Evolutionary conservation across 2,113 vertebrate species (phyloP).

Genomic region (Callipepla californica): DNA sequence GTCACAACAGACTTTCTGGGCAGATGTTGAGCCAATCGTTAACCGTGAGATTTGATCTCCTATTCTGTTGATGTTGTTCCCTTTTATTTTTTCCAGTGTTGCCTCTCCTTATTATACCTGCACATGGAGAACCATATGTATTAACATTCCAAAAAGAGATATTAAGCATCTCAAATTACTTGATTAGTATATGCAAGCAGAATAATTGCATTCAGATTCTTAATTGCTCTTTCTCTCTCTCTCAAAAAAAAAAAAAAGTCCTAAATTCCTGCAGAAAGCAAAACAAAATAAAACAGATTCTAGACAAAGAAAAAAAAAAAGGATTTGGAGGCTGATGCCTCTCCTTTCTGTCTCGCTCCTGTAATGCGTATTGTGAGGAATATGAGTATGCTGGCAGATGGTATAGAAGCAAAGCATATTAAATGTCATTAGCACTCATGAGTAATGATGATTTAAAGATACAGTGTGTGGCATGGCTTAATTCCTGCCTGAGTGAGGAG

Average conservation of each 20-base stretch:
- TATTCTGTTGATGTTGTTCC: background rate
- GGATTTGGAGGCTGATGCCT: background rate
- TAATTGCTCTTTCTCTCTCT: background rate
- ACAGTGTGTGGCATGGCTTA: accelerated
- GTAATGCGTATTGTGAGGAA: accelerated
- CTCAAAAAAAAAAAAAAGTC: background rate
- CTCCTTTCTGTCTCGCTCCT: background rate
- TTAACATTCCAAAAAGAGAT: background rate
- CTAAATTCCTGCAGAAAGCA: background rate
- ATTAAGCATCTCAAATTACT: background rate
- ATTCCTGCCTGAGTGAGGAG: background rate
- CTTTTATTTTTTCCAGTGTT: background rate
- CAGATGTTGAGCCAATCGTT: background rate
- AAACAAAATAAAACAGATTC: background rate
- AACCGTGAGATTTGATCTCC: background rate
- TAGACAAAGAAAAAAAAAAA: background rate
- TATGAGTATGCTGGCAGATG: background rate
- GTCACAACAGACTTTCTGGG: background rate
- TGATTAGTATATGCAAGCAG: background rate
- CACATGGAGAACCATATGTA: background rate
- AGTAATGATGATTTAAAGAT: background rate
- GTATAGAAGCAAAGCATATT: background rate
- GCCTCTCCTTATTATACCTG: background rate
- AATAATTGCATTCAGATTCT: background rate
- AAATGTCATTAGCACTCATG: background rate